Evolutionary conservation across 2,113 vertebrate genomes (phyloP), one percentile per base, ranked within the genome.

Genomic region (Rhinopomastus cyanomelas): DNA sequence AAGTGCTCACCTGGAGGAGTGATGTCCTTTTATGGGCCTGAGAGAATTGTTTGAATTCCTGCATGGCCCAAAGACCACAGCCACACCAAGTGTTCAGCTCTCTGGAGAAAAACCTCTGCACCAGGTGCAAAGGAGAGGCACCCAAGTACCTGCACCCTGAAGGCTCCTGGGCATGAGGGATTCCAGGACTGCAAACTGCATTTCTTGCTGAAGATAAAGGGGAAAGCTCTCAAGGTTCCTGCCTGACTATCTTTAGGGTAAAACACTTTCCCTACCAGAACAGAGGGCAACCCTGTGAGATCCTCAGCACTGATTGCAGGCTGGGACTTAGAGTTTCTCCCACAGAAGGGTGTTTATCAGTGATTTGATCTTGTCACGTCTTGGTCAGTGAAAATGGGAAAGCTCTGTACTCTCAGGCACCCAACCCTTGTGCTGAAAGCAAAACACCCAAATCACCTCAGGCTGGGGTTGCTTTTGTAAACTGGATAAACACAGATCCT

Each of bases 311-410:
- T 62, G 91, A 92, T 69, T 61, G 42, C 22, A 90, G 37, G 30
- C 26, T 87, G 59, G 62, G 62, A 93, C 92, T 81, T 79, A 22
- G 27, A 61, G 12, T 76, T 92, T 85, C 36, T 87, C 65, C 81
- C 62, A 92, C 81, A 7, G 3, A 89, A 87, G 26, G 34, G 80
- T 26, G 21, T 73, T 73, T 90, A 90, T 87, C 89, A 42, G 60
- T 51, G 67, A 87, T 34, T 74, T 52, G 42, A 91, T 93, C 67
- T 94, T 82, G 59, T 79, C 55, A 61, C 2, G 3, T 22, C 32
- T 80, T 82, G 37, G 9, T 69, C 48, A 64, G 46, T 77, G 84
- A 39, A 88, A 69, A 12, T 87, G 87, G 68, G 66, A 87, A 77
- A 92, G 30, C 52, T 85, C 62, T 65, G 22, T 82, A 12, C 16